Evolutionary conservation across 2,888 invertebrate species (phyloP).

Genomic region (Neocrepidodera transversa): DNA sequence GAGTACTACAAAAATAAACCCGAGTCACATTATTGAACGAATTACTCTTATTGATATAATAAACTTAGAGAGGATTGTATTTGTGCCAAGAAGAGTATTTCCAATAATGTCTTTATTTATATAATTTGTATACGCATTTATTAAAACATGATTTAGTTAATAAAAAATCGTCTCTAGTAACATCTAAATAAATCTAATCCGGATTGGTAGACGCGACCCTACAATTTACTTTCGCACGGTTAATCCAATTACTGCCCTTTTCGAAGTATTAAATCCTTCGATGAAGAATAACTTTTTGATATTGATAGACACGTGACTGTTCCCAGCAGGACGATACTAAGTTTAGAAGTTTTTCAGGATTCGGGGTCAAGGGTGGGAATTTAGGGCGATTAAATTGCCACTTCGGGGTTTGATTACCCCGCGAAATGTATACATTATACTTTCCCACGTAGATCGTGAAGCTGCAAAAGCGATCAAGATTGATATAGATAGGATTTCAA

Average conservation of each 20-base stretch:
- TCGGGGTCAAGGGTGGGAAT: constrained; percentile 23
- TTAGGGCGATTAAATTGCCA: constrained; percentile 21
- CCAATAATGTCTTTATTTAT: no score
- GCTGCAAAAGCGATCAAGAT: no score
- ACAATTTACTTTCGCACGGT: constrained; percentile 11
- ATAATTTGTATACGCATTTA: no score
- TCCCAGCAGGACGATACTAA: constrained; percentile 8
- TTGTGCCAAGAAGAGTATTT: no score
- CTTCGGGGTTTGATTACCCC: constrained; percentile 1
- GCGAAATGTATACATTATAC: not conserved
- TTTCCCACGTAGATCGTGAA: constrained; percentile 7
- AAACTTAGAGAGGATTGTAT: no score
- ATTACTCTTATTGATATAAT: no score
- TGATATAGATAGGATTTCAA: no score
- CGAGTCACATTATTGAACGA: no score
- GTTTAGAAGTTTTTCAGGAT: constrained; percentile 12
- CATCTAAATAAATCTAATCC: no score
- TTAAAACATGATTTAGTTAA: no score
- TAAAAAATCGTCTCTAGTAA: no score
- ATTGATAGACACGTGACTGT: constrained; percentile 17
- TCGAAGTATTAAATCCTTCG: constrained; percentile 21
- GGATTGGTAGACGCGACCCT: not conserved
- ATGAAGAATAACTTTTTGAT: constrained; percentile 15
- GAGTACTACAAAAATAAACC: no score
- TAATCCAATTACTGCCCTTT: constrained; percentile 20